Evolutionary conservation across 2,888 invertebrate species (phyloP).

Genomic region (Himalopsyche anomala): DNA sequence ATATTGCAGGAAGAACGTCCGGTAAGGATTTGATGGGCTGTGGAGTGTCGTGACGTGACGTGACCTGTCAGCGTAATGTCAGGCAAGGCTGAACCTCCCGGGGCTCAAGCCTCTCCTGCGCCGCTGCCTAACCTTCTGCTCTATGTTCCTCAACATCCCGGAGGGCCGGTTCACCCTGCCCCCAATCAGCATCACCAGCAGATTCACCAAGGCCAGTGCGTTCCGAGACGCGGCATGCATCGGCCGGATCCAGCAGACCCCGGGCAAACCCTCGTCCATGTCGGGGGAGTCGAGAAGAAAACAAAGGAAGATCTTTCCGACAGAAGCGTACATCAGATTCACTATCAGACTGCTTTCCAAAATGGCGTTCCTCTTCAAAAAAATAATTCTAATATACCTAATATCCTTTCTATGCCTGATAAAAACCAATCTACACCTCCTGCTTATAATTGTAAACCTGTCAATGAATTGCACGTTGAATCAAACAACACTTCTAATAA

Average conservation of each 20-base stretch:
- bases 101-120: constrained; percentile 75
- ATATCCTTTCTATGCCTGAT: constrained; percentile 51
- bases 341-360: constrained; percentile 58
- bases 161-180: constrained; percentile 54
- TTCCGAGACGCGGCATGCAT: constrained; percentile 12
- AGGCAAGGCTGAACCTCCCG: constrained; percentile 86
- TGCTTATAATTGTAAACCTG: constrained; percentile 59
- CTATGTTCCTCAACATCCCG: constrained; percentile 69
- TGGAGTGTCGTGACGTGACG: constrained; percentile 81
- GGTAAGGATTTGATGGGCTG: constrained; percentile 69
- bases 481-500: constrained; percentile 41
- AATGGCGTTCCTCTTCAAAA: constrained; percentile 61
- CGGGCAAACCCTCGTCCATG: constrained; percentile 60
- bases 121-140: constrained; percentile 75
- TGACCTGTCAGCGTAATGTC: constrained; percentile 78
- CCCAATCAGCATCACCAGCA: constrained; percentile 64
- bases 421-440: constrained; percentile 48
- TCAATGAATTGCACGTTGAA: constrained; percentile 23
- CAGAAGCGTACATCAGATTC: constrained; percentile 50
- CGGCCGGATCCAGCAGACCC: constrained; percentile 64
- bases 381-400: constrained; percentile 53
- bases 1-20: constrained; percentile 52
- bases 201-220: constrained; percentile 69
- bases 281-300: constrained; percentile 69
- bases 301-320: constrained; percentile 48